Base-by-base conservation (phyloP, 2,797 vertebrate species). In the Pseudochaenichthys georgianus region DNA sequence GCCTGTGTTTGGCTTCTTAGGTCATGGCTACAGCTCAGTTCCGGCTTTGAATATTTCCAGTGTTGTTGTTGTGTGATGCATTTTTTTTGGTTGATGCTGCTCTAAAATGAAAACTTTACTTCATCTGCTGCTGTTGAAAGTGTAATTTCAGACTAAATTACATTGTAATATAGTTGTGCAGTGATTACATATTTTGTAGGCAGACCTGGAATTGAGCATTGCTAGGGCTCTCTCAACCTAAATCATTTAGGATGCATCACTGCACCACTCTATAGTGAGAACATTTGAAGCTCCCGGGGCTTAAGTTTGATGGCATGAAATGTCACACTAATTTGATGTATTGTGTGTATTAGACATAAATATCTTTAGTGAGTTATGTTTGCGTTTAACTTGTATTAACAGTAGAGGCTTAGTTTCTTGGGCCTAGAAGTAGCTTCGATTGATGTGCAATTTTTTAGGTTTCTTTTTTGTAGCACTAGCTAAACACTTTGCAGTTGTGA, bases 41-140 rank as follows among this genome's bases (percentile, higher is more conserved):
- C n/a, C 41, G 54, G 23, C 48, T 65, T 13, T 59, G 4, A 41
- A 4, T 34, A 7, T 69, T 60, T 64, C 2, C 61, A 54, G 10
- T 57, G 17, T 19, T 76, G 52, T 43, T 55, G 4, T 5, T 52
- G 46, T 46, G 51, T 63, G 43, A 38, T 71, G 38, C 46, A 62
- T 15, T 8, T 54, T 5, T 59, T 34, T 62, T 66, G 70, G n/a
- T 64, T 70, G 23, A 21, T 47, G 58, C 16, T 51, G 50, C 55
- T 19, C 38, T 52, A 3, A 8, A 54, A 58, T 52, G 23, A 53
- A 53, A 41, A n/a, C 17, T 19, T 13, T 48, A 28, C 28, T 70
- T 48, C 45, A 53, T 28, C 21, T 21, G 21, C 31, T 6, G 21
- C 13, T 9, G 66, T 52, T 65, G 41, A 28, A 13, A 17, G 11